Percentiles rank a stretch among this genome's conserved stretches.
These are phyloP conservation scores for Tachina lurida DNA, from an alignment of 2,888 invertebrate species.

Conservation along the genomic window DNA sequence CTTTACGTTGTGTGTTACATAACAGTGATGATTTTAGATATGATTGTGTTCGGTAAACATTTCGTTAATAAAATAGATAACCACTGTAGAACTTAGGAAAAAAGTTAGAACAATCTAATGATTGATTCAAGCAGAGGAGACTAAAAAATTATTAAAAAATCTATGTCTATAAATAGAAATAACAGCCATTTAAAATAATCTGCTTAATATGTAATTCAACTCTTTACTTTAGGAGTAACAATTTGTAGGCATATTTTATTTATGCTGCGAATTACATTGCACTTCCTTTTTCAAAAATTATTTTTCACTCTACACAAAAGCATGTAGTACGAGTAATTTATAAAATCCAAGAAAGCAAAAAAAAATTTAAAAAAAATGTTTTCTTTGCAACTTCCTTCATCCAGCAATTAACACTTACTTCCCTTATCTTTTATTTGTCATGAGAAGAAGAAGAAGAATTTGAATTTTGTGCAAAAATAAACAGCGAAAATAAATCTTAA, in stretches of 20 bases:
- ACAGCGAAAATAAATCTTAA: conserved; percentile 44
- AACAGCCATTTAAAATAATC: no score
- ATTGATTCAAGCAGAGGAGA: no score
- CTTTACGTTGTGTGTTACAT: no score
- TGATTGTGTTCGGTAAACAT: no score
- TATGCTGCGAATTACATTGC: no score
- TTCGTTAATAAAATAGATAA: no score
- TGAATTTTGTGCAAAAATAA: conserved; percentile 18
- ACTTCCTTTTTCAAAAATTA: background rate
- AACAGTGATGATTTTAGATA: no score
- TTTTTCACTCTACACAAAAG: background rate
- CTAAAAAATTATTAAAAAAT: no score
- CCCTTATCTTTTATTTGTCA: background rate
- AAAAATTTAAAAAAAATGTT: background rate
- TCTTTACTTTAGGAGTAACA: background rate
- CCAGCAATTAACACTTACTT: conserved; percentile 18
- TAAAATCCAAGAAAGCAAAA: conserved; percentile 1
- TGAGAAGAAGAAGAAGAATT: background rate
- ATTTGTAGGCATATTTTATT: background rate
- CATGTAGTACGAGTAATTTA: conserved; percentile 1
- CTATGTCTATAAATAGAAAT: no score
- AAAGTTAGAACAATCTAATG: no score
- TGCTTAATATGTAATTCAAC: no score
- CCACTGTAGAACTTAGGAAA: no score
- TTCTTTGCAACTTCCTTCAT: background rate